Conservation (phyloP, 2,888 invertebrate genomes). For the Chrysina gloriosa region DNA sequence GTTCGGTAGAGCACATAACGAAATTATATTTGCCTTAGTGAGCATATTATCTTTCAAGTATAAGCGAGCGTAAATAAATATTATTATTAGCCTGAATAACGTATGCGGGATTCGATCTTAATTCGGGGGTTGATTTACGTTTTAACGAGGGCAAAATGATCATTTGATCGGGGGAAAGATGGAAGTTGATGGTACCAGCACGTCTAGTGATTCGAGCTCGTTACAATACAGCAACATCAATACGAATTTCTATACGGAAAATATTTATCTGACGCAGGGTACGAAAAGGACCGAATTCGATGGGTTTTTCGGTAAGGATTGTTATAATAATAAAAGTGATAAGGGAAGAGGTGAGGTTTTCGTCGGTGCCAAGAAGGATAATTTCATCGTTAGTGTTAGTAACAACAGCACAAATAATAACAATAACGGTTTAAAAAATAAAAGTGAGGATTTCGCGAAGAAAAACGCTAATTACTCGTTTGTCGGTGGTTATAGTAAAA, state of each 20-base stretch:
- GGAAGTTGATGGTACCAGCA: slow-evolving; percentile 59
- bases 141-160: slow-evolving; percentile 5
- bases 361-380: slow-evolving; percentile 48
- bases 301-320: slow-evolving; percentile 45
- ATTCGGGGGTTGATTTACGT: background rate
- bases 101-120: slow-evolving; percentile 9
- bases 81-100: slow-evolving; percentile 1
- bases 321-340: slow-evolving; percentile 33
- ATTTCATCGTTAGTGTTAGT: slow-evolving; percentile 42
- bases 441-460: slow-evolving; percentile 49
- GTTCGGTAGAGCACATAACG: slow-evolving; percentile 45
- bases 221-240: slow-evolving; percentile 53
- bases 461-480: slow-evolving; percentile 45
- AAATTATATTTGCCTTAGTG: slow-evolving; percentile 46
- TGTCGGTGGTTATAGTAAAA: slow-evolving; percentile 49
- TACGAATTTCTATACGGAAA: slow-evolving; percentile 56
- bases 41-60: slow-evolving; percentile 39
- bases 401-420: slow-evolving; percentile 46
- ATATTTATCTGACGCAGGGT: slow-evolving; percentile 39
- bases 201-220: slow-evolving; percentile 61
- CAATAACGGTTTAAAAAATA: slow-evolving; percentile 47
- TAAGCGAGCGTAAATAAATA: slow-evolving; percentile 21
- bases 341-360: slow-evolving; percentile 52
- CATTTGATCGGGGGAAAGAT: slow-evolving; percentile 46
- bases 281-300: slow-evolving; percentile 41